Percentiles rank a stretch among this genome's conserved stretches.
Conservation (phyloP, 2,797 vertebrate species). For the Myripristis murdjan region DNA sequence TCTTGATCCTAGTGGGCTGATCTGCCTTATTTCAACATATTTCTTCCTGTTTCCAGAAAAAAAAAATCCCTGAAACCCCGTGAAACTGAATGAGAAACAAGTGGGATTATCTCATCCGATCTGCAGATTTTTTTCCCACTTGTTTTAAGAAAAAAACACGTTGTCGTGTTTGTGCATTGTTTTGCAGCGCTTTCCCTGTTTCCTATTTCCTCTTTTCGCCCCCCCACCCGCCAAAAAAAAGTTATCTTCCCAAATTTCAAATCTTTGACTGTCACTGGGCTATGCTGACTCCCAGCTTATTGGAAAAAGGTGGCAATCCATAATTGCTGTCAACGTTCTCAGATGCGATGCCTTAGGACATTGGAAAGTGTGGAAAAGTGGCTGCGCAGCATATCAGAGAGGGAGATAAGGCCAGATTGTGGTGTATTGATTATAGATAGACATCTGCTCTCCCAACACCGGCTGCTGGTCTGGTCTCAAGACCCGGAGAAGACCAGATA, state of each 20-base stretch:
- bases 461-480: conserved; percentile 62
- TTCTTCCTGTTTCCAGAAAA: too few species aligned
- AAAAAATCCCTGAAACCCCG: too few species aligned
- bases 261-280: conserved; percentile 26
- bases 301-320: conserved; percentile 70
- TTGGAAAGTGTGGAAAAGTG: conserved; percentile 73
- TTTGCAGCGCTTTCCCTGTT: too few species aligned
- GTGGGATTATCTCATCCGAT: too few species aligned
- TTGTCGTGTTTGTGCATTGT: too few species aligned
- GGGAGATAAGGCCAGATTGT: conserved; percentile 81
- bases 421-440: conserved; percentile 83
- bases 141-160: too few species aligned
- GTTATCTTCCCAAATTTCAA: conserved; percentile 52
- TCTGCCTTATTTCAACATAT: too few species aligned
- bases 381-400: conserved; percentile 74
- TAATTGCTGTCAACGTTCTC: conserved; percentile 72
- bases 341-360: conserved; percentile 65
- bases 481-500: conserved; percentile 55
- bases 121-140: too few species aligned
- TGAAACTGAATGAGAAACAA: too few species aligned
- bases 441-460: conserved; percentile 76
- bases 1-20: too few species aligned
- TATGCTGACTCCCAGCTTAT: conserved; percentile 62
- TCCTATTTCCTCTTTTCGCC: background rate
- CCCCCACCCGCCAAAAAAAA: conserved; percentile 5